Evolutionary conservation across 2,888 invertebrate species (phyloP), one percentile per base, ranked within the genome.

Genomic region (Hydrotaea diabolus): DNA sequence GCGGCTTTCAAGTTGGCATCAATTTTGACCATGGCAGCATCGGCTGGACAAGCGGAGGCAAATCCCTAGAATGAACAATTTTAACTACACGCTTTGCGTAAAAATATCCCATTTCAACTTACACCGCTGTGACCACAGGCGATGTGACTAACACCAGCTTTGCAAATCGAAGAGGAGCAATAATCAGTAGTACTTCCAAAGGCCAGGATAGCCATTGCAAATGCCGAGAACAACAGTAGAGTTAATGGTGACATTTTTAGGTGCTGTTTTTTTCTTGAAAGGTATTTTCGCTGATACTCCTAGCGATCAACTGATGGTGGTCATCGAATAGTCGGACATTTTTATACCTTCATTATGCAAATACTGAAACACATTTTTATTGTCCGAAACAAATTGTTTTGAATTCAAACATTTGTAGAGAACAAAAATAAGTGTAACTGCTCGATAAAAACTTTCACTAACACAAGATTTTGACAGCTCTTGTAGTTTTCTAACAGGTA

Each of bases 61-160:
- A 74, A 84, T 49, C 26, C 2, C 86, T 86, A 26, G 13, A 66
- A 36, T 23, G 4, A 43, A 39, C 15, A 3, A 9, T n/a, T 49
- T 3, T n/a, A n/a, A n/a, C n/a, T 2, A 49, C 31, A 49, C 5
- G n/a, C 8, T 31, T 31, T 5, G 11, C 17, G 11, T n/a, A n/a
- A n/a, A n/a, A n/a, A 55, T 55, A n/a, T n/a, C n/a, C 5, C 5
- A 21, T 55, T 11, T 13, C 2, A n/a, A 36, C 81, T 82, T 77
- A 85, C 85, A 19, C 77, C 79, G 64, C 46, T 75, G 17, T 69
- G 17, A 3, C 77, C 74, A 72, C 85, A 85, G 13, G 80, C 85
- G 1, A 80, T 71, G 59, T 85, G 80, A 1, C 23, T 49, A 3
- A 46, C 19, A 7, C 53, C 43, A 11, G 13, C 7, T 23, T 21